These are phyloP conservation scores for Trisateles emortualis DNA, from an alignment of 2,888 invertebrate genomes.

Conservation along the genomic window DNA sequence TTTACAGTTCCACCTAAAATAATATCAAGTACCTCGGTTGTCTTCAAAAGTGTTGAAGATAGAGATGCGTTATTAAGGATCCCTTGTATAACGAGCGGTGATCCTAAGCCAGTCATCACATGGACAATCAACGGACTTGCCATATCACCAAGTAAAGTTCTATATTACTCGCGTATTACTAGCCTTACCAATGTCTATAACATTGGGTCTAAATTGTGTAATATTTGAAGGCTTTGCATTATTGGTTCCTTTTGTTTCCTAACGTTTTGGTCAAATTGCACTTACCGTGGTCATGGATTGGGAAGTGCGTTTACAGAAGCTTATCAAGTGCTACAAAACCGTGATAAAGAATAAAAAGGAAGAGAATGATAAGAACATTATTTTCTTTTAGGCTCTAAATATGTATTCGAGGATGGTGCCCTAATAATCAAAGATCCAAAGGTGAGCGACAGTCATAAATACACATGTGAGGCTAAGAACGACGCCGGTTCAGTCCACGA, in stretches of 20 bases:
- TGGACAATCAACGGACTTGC: constrained; percentile 21
- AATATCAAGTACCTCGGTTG: not conserved
- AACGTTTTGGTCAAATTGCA: no score
- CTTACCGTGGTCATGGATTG: no score
- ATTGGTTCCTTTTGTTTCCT: no score
- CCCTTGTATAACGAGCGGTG: constrained; percentile 26
- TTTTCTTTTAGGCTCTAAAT: constrained; percentile 30
- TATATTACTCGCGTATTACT: no score
- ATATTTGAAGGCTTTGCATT: no score
- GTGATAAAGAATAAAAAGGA: no score
- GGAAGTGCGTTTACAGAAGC: no score
- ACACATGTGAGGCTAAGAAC: constrained; percentile 36
- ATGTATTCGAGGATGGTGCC: constrained; percentile 23
- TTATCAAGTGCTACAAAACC: no score
- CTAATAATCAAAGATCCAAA: constrained; percentile 31
- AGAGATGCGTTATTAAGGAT: constrained; percentile 18
- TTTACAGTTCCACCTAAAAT: constrained; percentile 23
- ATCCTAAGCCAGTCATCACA: constrained; percentile 26
- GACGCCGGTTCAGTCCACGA: constrained; percentile 8
- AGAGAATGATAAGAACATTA: not conserved
- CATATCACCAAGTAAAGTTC: constrained; percentile 23
- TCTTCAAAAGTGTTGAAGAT: constrained; percentile 24
- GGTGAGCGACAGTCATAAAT: constrained; percentile 18
- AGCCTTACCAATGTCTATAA: no score
- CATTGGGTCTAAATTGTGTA: no score